Base-by-base conservation (phyloP, 1,140 invertebrate species). In the Ectropis grisescens region DNA sequence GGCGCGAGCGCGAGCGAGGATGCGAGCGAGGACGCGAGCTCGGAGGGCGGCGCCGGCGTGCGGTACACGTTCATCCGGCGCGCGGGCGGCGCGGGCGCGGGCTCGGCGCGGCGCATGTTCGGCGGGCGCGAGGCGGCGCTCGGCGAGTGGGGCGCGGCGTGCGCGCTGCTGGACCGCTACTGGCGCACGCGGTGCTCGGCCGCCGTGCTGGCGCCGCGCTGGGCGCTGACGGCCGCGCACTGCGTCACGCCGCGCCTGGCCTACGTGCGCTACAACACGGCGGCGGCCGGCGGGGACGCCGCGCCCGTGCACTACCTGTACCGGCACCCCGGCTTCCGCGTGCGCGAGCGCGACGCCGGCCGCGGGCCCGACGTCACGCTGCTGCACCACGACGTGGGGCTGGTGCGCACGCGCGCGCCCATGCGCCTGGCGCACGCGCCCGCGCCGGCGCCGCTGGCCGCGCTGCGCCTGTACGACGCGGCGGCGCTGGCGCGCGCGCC, bases 151-250 rank as follows among this genome's bases (percentile, higher is more conserved):
- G 49, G 54, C 0, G 36, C 42, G 16, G 53, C 50, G n/a, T 64
- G 61, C 24, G 60, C 54, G 13, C 47, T 75, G 14, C 41, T 71
- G 19, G 67, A 71, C 44, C 51, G 57, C 13, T 61, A 53, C 40
- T 56, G 47, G 55, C 13, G 26, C 2, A 34, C 59, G 40, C 59
- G 60, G 11, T 76, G 71, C 49, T 66, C 66, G n/a, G 58, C 33
- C 11, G 33, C 59, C 0, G 57, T 59, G 23, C 30, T 76, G 15
- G 33, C 52, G 29, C 10, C 41, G 15, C 48, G 51, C 41, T 76
- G 71, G 71, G 68, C 49, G 35, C 42, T 75, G 14, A 75, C 70
- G 11, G 70, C 70, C 1, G 70, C 67, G n/a, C 70, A 75, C 40
- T 75, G 70, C 39, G 54, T 65, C 1, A 41, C 58, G 0, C 35